Percentiles rank a stretch among this genome's conserved stretches.
These are phyloP conservation scores for Heteromurus nitidus DNA, from an alignment of 2,888 invertebrate genomes.

Conservation along the genomic window DNA sequence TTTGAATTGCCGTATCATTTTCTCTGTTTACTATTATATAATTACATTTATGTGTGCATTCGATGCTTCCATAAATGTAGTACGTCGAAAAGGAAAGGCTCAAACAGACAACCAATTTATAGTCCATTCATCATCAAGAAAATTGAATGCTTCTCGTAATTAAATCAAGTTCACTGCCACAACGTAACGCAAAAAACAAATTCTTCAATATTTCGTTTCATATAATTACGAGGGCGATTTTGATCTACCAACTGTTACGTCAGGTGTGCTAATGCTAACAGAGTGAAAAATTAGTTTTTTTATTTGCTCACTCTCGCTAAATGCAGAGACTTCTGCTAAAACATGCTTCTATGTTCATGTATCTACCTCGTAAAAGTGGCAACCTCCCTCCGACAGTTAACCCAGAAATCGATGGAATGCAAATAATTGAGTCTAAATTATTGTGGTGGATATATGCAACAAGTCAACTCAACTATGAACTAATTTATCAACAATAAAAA, in stretches of 20 bases:
- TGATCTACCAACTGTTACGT: too few relatives aligned
- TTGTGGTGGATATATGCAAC: too few relatives aligned
- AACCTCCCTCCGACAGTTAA: neutral
- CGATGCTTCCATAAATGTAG: neutral
- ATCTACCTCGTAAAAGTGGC: neutral
- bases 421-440: too few relatives aligned
- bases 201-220: too few relatives aligned
- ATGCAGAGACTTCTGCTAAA: neutral
- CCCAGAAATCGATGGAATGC: constrained; percentile 6
- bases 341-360: neutral
- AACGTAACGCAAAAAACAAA: neutral
- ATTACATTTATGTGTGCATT: neutral
- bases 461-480: too few relatives aligned
- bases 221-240: too few relatives aligned
- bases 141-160: constrained; percentile 8
- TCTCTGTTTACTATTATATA: neutral
- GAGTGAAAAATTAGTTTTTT: constrained; percentile 1
- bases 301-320: too few relatives aligned
- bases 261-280: too few relatives aligned
- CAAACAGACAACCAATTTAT: neutral
- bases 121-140: neutral
- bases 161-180: constrained; percentile 29
- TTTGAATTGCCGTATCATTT: too few relatives aligned
- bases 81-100: neutral
- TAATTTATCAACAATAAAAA: too few relatives aligned